phyloP scores from a whole-genome alignment of 2,888 invertebrate species.

The Microchrysa polita region DNA sequence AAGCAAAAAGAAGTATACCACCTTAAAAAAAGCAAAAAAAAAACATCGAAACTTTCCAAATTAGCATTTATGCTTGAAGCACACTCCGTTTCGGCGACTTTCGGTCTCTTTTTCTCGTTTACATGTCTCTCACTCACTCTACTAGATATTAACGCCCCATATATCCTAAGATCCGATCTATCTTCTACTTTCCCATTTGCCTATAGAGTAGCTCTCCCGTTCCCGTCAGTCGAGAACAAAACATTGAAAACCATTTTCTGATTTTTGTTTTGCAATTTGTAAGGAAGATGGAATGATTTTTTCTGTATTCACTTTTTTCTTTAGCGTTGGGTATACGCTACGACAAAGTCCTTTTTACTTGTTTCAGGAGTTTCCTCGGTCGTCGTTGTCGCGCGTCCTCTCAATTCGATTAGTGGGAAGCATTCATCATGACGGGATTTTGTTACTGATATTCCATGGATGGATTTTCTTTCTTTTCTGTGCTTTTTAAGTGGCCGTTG shows the following conservation, averaged over 20 bases:
- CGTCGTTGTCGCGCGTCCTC: too few species aligned
- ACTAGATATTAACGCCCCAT: too few species aligned
- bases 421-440: constrained; percentile 33
- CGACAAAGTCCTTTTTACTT: background rate
- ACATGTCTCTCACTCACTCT: too few species aligned
- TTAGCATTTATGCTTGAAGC: too few species aligned
- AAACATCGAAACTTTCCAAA: background rate
- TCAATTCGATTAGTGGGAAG: constrained; percentile 27
- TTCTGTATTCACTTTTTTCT: background rate
- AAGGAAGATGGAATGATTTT: background rate
- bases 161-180: background rate
- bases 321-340: background rate
- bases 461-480: background rate
- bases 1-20: background rate
- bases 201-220: too few species aligned
- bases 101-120: too few species aligned
- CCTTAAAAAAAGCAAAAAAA: background rate
- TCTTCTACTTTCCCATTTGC: background rate
- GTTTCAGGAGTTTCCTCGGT: background rate
- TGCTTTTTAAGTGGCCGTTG: background rate
- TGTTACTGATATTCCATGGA: constrained; percentile 8
- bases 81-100: too few species aligned
- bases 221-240: background rate
- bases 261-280: constrained; percentile 24
- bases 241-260: constrained; percentile 22